Base-by-base conservation (phyloP, 2,888 invertebrate species). In the Loripinus fragilis region DNA sequence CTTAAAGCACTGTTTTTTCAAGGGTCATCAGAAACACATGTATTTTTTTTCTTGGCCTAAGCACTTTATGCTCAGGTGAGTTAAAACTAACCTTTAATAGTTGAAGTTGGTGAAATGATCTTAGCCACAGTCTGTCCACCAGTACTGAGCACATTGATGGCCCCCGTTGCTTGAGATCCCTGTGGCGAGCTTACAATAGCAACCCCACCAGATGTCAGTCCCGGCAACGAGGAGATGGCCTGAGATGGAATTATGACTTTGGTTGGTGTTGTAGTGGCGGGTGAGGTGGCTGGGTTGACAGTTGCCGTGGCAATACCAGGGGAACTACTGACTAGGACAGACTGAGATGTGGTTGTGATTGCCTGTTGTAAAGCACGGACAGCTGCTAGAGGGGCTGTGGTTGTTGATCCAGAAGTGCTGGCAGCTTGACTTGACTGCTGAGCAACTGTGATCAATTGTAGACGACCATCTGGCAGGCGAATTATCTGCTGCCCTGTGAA, bases 391-490 rank as follows among this genome's bases (percentile, higher is more conserved):
- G 71, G 20, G 68, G 71, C 20, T 52, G 42, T 15, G 64, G 74
- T 35, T 48, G 84, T 55, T 35, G 83, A 45, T 0, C 81, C 30
- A 23, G 86, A 41, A 1, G 81, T 60, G 25, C 81, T 73, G 3
- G 81, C 66, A 28, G 81, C 86, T 30, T 79, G 78, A 38, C 93
- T 83, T 30, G 93, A 87, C 85, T 94, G 90, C 88, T 87, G 82
- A 2, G 91, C 89, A 71, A 91, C 84, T 5, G 92, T 96, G 45
- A 97, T 95, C 25, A 98, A 96, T 92, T 98, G 98, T 33, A 98
- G 94, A 92, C 97, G 97, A 0, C 98, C 98, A 93, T 98, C 98
- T 0, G 98, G 96, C 95, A 98, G 96, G 93, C 98, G 97, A 60
- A 98, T 96, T 74, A 98, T 94, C 91, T 98, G 98, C 92, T 98